These are phyloP conservation scores for Brienomyrus brachyistius DNA, from an alignment of 2,113 vertebrate genomes.

Conservation along the genomic window DNA sequence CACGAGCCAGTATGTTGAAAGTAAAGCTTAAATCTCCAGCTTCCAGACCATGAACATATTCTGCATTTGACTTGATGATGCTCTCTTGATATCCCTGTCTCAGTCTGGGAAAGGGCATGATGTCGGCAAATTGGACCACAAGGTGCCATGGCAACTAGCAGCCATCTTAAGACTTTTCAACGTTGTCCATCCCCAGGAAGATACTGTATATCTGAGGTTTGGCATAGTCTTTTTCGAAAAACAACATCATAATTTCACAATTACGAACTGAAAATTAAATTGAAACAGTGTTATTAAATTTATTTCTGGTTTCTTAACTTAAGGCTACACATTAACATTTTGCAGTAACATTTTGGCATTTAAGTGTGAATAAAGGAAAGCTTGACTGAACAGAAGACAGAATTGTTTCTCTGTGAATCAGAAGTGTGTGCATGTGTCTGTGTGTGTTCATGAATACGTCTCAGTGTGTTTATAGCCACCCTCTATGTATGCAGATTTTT, in stretches of 20 bases:
- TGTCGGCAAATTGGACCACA: neutral
- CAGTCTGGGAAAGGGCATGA: neutral
- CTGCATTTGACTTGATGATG: neutral
- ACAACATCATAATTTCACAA: neutral
- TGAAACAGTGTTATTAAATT: neutral
- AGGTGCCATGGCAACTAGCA: neutral
- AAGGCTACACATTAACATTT: neutral
- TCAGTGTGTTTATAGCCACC: neutral
- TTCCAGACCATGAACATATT: neutral
- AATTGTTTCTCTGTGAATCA: neutral
- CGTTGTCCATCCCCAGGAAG: neutral
- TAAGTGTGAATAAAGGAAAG: neutral
- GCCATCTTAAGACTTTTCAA: neutral
- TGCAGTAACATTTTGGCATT: neutral
- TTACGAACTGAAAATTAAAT: neutral
- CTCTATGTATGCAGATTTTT: neutral
- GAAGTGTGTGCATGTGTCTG: neutral
- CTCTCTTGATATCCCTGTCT: neutral
- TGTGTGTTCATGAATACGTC: neutral
- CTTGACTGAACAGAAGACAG: neutral
- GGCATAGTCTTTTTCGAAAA: neutral
- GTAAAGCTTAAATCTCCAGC: neutral
- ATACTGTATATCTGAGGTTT: neutral
- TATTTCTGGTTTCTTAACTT: neutral
- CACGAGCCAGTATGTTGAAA: neutral